Percentiles rank a stretch among this genome's conserved stretches.
Evolutionary conservation across 1,140 invertebrate genomes (phyloP).

Genomic region (Drosophila pectinifera): DNA sequence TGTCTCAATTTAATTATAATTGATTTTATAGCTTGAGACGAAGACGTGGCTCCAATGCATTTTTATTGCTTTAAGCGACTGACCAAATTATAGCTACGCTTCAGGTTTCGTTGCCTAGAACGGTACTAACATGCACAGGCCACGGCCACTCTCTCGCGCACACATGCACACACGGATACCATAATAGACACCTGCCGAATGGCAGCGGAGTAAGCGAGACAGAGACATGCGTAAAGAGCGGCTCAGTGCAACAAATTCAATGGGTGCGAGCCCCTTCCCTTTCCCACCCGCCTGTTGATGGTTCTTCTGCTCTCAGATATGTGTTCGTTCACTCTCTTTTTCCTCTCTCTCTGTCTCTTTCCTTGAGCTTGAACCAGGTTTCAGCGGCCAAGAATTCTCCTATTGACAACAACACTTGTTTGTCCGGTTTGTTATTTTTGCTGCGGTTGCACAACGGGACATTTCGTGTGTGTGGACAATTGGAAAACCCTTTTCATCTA

Average conservation of each 20-base stretch:
- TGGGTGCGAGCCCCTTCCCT: slow-evolving; percentile 46
- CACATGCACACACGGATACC: slow-evolving; percentile 7
- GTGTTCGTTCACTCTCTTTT: slow-evolving; percentile 11
- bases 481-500: slow-evolving; percentile 57
- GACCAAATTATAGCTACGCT: slow-evolving; percentile 78
- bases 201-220: slow-evolving; percentile 31
- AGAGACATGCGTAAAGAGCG: slow-evolving; percentile 57
- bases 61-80: slow-evolving; percentile 56
- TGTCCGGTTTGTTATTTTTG: slow-evolving; percentile 70
- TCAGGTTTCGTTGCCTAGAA: slow-evolving; percentile 80
- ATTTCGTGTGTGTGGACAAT: slow-evolving; percentile 61
- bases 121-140: slow-evolving; percentile 73
- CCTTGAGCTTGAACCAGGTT: slow-evolving; percentile 72
- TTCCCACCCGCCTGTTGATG: slow-evolving; percentile 25
- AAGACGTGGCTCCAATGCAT: slow-evolving; percentile 76
- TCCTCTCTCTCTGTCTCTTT: slow-evolving; percentile 22
- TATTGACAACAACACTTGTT: slow-evolving; percentile 62
- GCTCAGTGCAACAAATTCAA: slow-evolving; percentile 59
- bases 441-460: slow-evolving; percentile 71
- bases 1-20: slow-evolving; percentile 23
- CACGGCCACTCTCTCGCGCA: slow-evolving; percentile 21
- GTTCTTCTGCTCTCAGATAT: slow-evolving; percentile 20
- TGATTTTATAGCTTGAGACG: slow-evolving; percentile 37
- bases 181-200: slow-evolving; percentile 48
- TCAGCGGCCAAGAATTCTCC: slow-evolving; percentile 52